A percentile compares a stretch with the other conserved stretches of the same genome.
These are phyloP conservation scores for Myotis davidii DNA, from an alignment of 2,113 vertebrate genomes.

Conservation along the genomic window DNA sequence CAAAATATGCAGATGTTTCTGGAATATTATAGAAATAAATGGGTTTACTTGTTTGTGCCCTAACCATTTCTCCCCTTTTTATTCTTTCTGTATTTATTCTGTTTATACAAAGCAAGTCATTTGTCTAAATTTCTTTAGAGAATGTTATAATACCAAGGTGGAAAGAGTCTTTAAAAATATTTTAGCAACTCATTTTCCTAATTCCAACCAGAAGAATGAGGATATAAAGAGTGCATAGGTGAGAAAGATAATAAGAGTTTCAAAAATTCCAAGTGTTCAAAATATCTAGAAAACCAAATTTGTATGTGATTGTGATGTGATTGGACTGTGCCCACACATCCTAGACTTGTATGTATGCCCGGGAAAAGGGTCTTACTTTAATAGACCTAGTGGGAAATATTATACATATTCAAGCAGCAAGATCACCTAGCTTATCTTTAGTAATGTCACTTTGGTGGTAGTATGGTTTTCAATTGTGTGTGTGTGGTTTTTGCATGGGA, in stretches of 20 bases:
- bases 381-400: neutral
- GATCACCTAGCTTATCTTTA: neutral
- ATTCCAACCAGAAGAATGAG: neutral
- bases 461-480: neutral
- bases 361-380: neutral
- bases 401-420: neutral
- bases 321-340: fast-evolving
- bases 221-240: neutral
- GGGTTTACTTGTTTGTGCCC: neutral
- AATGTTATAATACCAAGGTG: neutral
- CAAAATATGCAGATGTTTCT: neutral
- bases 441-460: neutral
- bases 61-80: neutral
- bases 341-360: neutral
- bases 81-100: neutral
- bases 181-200: neutral
- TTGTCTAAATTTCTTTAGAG: neutral
- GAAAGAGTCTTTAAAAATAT: neutral
- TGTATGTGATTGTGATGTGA: neutral
- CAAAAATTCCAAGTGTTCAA: neutral
- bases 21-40: neutral
- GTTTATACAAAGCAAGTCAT: neutral
- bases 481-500: neutral
- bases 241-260: neutral
- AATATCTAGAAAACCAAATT: neutral